Base-by-base conservation (phyloP, 2,888 invertebrate species). In the Geotrupes spiniger region DNA sequence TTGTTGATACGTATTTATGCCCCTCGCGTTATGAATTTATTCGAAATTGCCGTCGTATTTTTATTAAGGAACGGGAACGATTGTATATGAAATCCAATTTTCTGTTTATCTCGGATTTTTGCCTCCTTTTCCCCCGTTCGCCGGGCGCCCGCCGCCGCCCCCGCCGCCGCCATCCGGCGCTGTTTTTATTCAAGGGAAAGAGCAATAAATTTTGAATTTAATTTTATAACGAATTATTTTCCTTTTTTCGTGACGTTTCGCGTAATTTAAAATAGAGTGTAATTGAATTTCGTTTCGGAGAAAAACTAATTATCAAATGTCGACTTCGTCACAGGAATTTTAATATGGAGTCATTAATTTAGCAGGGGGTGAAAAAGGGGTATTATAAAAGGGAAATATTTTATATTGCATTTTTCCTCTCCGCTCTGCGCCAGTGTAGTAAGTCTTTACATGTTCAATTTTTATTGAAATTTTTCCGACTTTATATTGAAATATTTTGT, bases 281-380 rank as follows among this genome's bases (percentile, higher is more conserved):
- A 65, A 64, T 64, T 63, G 63, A 54, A 64, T 63, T 64, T 61
- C 59, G 61, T 60, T 64, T 61, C 59, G 56, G 58, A 58, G 53
- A 62, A 63, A 63, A 64, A 62, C 63, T 64, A 64, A 65, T 65
- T 64, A 65, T 63, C 59, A 64, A 63, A 63, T 61, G 63, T 63
- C 60, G 58, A 59, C 57, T 58, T 53, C 56, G 61, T 62, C 61
- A 60, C 61, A 58, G 63, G 63, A 64, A 63, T 64, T 65, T 64
- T 63, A 63, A 66, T 65, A 63, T 62, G 60, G 61, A 62, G 58
- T 60, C 59, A 63, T 65, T 64, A 63, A 63, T 63, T 64, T 60
- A 57, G 56, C 57, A 43, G 48, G 51, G 45, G 54, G 42, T 45
- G 51, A 11, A 25, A 42, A 47, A 47, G 36, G 47, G 36, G 42